phyloP scores from a whole-genome alignment of 2,113 vertebrate species.

The Cebus imitator region DNA sequence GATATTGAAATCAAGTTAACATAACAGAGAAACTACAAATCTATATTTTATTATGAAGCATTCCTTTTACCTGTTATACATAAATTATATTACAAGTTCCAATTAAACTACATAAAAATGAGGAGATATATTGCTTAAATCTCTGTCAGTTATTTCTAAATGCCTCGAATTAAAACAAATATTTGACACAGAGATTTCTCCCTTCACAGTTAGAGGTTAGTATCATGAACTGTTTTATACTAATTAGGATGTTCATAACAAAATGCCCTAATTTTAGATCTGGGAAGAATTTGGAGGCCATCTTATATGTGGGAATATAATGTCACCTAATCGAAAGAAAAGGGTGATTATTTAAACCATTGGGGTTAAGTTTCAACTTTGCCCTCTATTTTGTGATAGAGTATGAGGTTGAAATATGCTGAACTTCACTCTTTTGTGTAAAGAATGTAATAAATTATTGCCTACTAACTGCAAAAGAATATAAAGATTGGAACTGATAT shows the following conservation, averaged over 20 bases:
- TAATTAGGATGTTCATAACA: neutral
- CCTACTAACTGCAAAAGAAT: neutral
- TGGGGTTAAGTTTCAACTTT: neutral
- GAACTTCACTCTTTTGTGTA: neutral
- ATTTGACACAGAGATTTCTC: neutral
- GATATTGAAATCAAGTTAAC: neutral
- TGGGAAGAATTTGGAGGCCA: neutral
- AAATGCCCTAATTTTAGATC: neutral
- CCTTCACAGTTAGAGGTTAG: neutral
- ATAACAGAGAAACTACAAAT: neutral
- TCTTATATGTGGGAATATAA: neutral
- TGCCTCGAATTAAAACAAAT: conserved; percentile 20
- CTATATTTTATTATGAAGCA: neutral
- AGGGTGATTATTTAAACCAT: neutral
- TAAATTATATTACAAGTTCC: neutral
- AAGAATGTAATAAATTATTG: neutral
- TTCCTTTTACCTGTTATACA: neutral
- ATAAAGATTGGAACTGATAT: neutral
- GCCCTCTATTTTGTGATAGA: neutral
- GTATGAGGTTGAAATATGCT: neutral
- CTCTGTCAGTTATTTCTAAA: neutral
- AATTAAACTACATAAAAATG: neutral
- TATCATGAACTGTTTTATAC: neutral
- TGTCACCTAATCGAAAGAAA: neutral
- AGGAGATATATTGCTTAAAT: neutral